Conservation (phyloP, 1,140 invertebrate genomes). For the Lineus longissimus region DNA sequence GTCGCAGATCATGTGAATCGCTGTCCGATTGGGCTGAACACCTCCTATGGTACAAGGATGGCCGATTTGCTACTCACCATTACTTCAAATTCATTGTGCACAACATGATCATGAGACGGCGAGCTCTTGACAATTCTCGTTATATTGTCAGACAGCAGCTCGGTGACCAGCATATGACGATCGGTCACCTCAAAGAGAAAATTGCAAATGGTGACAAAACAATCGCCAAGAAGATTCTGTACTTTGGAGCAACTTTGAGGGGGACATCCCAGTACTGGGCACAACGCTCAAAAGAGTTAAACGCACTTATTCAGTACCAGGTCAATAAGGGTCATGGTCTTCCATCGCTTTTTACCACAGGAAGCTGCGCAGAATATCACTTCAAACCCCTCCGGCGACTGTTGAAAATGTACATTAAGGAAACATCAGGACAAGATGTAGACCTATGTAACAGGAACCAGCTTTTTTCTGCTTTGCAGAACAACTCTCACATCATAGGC, state of each 20-base stretch:
- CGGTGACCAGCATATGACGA: background rate
- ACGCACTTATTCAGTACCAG: background rate
- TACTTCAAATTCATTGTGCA: slow-evolving; percentile 3
- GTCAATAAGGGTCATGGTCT: background rate
- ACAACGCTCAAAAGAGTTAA: background rate
- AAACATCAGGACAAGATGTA: background rate
- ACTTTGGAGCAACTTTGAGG: background rate
- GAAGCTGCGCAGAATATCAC: background rate
- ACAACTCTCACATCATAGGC: no score
- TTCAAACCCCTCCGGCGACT: background rate
- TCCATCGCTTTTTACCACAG: background rate
- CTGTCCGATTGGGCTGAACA: background rate
- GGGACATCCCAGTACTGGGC: slow-evolving; percentile 1
- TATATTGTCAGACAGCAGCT: background rate
- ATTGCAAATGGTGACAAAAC: background rate
- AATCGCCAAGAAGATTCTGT: background rate
- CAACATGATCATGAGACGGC: background rate
- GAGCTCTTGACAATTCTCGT: background rate
- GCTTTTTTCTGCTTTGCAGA: no score
- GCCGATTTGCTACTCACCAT: background rate
- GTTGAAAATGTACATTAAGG: background rate
- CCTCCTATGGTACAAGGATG: background rate
- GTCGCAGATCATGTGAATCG: background rate
- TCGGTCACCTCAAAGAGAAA: background rate
- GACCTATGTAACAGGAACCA: background rate